Conservation (phyloP, 2,888 invertebrate species). For the Cantharis nigra region DNA sequence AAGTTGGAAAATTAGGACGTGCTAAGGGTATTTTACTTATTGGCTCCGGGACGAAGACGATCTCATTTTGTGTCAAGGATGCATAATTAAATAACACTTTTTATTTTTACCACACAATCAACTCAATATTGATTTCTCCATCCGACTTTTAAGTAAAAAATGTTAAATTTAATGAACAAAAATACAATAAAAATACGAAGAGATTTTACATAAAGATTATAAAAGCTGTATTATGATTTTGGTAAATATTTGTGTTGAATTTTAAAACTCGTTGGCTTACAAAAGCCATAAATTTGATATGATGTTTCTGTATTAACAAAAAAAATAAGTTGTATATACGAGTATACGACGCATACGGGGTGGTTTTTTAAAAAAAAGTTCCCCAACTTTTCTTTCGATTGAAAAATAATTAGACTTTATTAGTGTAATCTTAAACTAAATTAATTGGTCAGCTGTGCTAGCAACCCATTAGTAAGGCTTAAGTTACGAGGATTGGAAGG, state of each 20-base stretch:
- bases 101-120: neutral
- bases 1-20: slow-evolving; percentile 25
- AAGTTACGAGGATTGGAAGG: neutral
- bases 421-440: neutral
- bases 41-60: neutral
- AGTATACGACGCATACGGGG: neutral
- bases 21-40: slow-evolving; percentile 8
- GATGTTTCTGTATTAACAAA: neutral
- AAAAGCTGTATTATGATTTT: neutral
- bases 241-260: neutral
- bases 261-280: neutral
- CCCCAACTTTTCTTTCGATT: neutral
- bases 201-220: neutral
- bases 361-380: neutral
- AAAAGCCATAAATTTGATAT: neutral
- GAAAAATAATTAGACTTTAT: neutral
- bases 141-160: neutral
- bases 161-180: neutral
- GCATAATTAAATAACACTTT: neutral
- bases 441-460: neutral
- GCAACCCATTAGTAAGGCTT: neutral
- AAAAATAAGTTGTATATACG: neutral
- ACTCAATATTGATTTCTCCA: neutral
- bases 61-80: slow-evolving; percentile 14
- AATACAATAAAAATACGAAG: neutral